A percentile compares a stretch with the other conserved stretches of the same genome.
Conservation (phyloP, 2,888 invertebrate species). For the Lochmaea capreae region DNA sequence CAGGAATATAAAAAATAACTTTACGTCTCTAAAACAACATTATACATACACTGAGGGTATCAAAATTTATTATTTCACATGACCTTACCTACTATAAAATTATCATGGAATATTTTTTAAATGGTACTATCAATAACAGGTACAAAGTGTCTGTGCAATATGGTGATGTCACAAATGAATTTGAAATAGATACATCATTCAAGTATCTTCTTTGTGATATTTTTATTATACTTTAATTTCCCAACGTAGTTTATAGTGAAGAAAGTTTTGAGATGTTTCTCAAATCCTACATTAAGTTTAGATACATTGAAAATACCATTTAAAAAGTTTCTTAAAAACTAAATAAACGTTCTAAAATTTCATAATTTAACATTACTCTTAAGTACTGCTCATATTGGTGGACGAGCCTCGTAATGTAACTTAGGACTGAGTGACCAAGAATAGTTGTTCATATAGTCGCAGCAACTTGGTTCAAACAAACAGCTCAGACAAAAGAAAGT, state of each 20-base stretch:
- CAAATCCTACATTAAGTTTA: not conserved
- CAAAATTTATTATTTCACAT: not conserved
- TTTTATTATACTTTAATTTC: not conserved
- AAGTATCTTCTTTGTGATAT: not conserved
- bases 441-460: constrained; percentile 82
- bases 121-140: not conserved
- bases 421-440: constrained; percentile 83
- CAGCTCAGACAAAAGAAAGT: constrained; percentile 80
- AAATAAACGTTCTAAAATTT: not conserved
- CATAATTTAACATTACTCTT: not conserved
- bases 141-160: not conserved
- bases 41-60: not conserved
- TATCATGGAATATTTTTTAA: not conserved
- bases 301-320: not conserved
- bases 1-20: not conserved
- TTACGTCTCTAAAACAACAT: not conserved
- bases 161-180: not conserved
- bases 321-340: not conserved
- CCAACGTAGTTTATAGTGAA: not conserved
- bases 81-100: not conserved
- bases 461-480: constrained; percentile 81
- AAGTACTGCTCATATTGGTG: constrained; percentile 74
- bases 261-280: constrained; percentile 1
- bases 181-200: not conserved
- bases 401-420: constrained; percentile 83